Percentiles rank a stretch among this genome's conserved stretches.
phyloP scores from a whole-genome alignment of 1,140 invertebrate species.

The Drosophila nannoptera region DNA sequence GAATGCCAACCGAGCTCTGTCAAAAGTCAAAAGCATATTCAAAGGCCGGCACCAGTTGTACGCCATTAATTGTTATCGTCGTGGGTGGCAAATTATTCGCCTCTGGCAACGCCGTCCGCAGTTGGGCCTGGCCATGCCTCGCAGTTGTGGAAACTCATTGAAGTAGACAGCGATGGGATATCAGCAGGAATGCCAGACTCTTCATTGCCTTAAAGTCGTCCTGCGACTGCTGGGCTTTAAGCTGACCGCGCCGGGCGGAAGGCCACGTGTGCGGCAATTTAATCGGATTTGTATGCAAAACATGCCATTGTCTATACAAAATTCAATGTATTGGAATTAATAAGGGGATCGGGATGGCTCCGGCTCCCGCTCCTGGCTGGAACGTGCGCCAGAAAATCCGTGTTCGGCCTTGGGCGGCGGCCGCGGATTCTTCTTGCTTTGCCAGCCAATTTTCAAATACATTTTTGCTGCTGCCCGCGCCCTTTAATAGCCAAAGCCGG shows the following conservation, averaged over 20 bases:
- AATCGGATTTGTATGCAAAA: slow-evolving; percentile 69
- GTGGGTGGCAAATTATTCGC: slow-evolving; percentile 9
- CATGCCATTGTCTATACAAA: slow-evolving; percentile 66
- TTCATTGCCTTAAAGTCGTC: too few relatives aligned
- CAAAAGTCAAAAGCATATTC: slow-evolving; percentile 9
- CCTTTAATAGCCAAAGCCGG: slow-evolving; percentile 64
- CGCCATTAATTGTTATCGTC: slow-evolving; percentile 20
- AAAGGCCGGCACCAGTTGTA: slow-evolving; percentile 1
- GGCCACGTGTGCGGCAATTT: slow-evolving; percentile 50
- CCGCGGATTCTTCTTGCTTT: slow-evolving; percentile 26
- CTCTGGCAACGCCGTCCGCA: background rate
- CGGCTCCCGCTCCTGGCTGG: slow-evolving; percentile 20
- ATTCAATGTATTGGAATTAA: slow-evolving; percentile 78
- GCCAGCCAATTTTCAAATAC: slow-evolving; percentile 59
- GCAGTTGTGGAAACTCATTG: too few relatives aligned
- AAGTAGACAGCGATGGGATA: too few relatives aligned
- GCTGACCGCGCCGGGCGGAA: slow-evolving; percentile 14
- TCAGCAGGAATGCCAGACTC: too few relatives aligned
- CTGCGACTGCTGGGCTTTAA: too few relatives aligned
- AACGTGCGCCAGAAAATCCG: slow-evolving; percentile 35
- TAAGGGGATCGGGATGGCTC: slow-evolving; percentile 40
- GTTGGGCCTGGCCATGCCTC: background rate
- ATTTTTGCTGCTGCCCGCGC: slow-evolving; percentile 23
- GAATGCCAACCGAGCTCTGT: background rate
- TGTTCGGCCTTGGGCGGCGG: slow-evolving; percentile 23